phyloP scores from a whole-genome alignment of 1,140 invertebrate species.

The Lucilia cuprina region DNA sequence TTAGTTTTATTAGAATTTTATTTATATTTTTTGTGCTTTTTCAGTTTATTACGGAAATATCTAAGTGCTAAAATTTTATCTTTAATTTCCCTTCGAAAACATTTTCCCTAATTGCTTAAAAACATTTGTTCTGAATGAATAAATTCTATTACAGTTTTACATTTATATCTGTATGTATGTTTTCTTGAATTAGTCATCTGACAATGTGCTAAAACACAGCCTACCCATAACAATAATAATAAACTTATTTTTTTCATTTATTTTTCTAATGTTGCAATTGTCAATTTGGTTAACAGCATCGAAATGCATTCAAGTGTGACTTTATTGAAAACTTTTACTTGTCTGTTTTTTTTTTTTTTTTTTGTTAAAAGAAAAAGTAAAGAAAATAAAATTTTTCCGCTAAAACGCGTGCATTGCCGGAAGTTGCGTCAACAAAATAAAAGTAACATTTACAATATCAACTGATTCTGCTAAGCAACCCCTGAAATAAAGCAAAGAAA shows the following conservation, averaged over 20 bases:
- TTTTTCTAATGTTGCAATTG: neutral
- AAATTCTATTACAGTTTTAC: neutral
- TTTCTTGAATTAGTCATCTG: neutral
- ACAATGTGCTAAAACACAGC: neutral
- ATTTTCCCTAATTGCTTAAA: conserved; percentile 7
- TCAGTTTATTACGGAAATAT: no score
- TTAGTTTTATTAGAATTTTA: no score
- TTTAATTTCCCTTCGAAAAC: neutral
- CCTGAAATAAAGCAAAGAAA: neutral
- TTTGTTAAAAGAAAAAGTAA: neutral
- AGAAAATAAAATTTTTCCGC: conserved; percentile 21
- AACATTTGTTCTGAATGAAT: conserved; percentile 11
- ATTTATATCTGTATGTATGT: neutral
- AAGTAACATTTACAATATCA: neutral
- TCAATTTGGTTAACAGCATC: conserved; percentile 26
- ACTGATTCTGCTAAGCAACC: no score
- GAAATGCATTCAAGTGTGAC: conserved; percentile 59
- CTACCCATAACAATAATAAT: conserved; percentile 26
- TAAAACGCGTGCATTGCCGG: conserved; percentile 32
- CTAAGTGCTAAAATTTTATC: neutral
- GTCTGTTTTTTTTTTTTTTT: neutral
- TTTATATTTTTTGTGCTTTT: no score
- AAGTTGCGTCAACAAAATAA: conserved; percentile 23
- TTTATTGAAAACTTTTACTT: conserved; percentile 45
- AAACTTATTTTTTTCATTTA: no score